Evolutionary conservation across 2,797 vertebrate species (phyloP).

Genomic region (Benthosema pterotum): DNA sequence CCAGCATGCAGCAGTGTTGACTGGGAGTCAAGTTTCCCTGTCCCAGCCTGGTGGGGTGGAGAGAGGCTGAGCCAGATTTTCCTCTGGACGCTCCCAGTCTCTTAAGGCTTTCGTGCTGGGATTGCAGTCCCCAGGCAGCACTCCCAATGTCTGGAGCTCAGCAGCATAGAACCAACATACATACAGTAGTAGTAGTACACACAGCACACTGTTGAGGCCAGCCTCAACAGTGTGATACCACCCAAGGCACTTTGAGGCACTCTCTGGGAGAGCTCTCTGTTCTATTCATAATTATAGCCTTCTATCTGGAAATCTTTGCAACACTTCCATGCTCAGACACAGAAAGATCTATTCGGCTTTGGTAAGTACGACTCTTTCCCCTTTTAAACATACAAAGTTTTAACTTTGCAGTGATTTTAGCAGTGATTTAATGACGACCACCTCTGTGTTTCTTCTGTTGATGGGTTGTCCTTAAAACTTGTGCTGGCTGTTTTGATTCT

Average conservation of each 20-base stretch:
- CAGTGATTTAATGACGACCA: constrained; percentile 3
- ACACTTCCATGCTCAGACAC: neutral
- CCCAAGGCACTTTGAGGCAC: constrained; percentile 9
- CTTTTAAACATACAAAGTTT: neutral
- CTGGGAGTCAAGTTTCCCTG: constrained; percentile 58
- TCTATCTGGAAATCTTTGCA: constrained; percentile 16
- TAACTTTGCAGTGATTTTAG: constrained; percentile 7
- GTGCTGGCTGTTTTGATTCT: constrained; percentile 26
- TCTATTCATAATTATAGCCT: constrained; percentile 1
- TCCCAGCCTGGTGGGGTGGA: constrained; percentile 35
- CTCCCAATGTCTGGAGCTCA: constrained; percentile 31
- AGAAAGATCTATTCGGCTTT: constrained; percentile 5
- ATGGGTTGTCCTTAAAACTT: constrained; percentile 9
- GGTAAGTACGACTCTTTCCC: constrained; percentile 40
- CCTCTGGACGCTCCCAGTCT: constrained; percentile 42
- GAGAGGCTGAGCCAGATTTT: constrained; percentile 45
- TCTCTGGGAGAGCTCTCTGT: constrained; percentile 12
- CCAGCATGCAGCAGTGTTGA: constrained; percentile 43
- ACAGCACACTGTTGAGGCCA: neutral
- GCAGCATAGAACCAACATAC: neutral
- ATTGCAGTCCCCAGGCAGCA: constrained; percentile 36
- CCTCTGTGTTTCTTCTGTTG: constrained; percentile 15
- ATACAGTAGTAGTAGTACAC: neutral
- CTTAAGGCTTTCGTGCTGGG: constrained; percentile 42
- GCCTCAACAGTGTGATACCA: neutral